Evolutionary conservation across 2,113 vertebrate species (phyloP), one percentile per base, ranked within the genome.

Genomic region (Colaptes auratus): DNA sequence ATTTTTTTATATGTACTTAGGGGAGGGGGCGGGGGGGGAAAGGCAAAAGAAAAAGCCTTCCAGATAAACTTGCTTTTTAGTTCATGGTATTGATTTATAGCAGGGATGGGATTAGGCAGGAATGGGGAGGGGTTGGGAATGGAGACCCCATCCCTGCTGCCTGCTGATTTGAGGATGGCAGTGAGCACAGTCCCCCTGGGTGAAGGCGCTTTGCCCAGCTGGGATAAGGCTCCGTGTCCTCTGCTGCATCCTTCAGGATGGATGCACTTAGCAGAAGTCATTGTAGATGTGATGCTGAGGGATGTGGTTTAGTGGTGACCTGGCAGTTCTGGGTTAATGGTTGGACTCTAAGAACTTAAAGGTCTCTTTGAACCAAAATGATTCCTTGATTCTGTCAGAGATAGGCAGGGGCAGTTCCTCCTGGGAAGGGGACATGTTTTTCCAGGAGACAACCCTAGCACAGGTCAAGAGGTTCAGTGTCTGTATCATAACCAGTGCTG

Each of bases 1-100:
- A 27, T 65, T 90, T 93, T 91, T 25, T 19, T 10, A 63, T 58
- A 16, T 2, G 11, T 17, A 0, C 78, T 66, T 56, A 1, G 15
- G 28, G n/a, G n/a, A n/a, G n/a, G n/a, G n/a, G n/a, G n/a, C n/a
- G n/a, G n/a, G 25, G 36, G 36, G 36, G 36, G 39, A 11, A 12
- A 39, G 12, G 39, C 39, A 28, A 8, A 14, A 15, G 27, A 25
- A 35, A 87, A 83, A 70, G 28, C 23, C 81, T 80, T 88, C 53
- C 56, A 84, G 93, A 94, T 96, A 79, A 95, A 89, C 79, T 94
- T 63, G 56, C 11, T 8, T 82, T 88, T 91, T 35, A 25, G 64
- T 75, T 95, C 58, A 2, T 1, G 65, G 35, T 8, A 12, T 33
- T 70, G 79, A 39, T 76, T 58, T 86, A 58, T 13, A 10, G 77